These are phyloP conservation scores for Drosophila gaucha DNA, from an alignment of 2,888 invertebrate genomes.

Conservation along the genomic window DNA sequence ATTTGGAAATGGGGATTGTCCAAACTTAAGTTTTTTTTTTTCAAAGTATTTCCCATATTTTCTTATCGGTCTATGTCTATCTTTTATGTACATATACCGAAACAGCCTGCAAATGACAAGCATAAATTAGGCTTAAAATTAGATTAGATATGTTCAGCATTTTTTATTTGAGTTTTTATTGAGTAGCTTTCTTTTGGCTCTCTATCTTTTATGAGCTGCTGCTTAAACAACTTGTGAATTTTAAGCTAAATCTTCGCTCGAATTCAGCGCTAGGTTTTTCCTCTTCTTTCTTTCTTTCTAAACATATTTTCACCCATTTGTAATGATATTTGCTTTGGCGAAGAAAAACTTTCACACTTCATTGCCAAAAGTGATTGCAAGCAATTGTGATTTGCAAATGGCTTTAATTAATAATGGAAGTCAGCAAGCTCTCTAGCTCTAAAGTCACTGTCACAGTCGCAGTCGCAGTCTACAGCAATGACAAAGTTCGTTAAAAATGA, in stretches of 20 bases:
- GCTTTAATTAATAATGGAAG: constrained; percentile 38
- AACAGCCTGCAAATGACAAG: no score
- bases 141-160: not conserved
- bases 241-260: not conserved
- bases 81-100: no score
- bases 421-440: constrained; percentile 11
- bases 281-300: not conserved
- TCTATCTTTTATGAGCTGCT: not conserved
- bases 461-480: constrained; percentile 19
- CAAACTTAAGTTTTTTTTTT: no score
- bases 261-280: not conserved
- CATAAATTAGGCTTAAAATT: not conserved
- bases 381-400: constrained; percentile 47
- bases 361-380: constrained; percentile 46
- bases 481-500: constrained; percentile 71
- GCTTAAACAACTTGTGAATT: not conserved
- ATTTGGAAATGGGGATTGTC: no score
- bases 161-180: no score
- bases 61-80: no score
- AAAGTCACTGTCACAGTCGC: constrained; percentile 6
- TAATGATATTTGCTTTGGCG: not conserved
- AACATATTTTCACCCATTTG: constrained; percentile 12
- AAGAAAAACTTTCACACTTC: constrained; percentile 57
- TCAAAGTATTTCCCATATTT: no score
- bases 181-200: not conserved